Evolutionary conservation across 2,888 invertebrate species (phyloP).

Genomic region (Philaethria dido): DNA sequence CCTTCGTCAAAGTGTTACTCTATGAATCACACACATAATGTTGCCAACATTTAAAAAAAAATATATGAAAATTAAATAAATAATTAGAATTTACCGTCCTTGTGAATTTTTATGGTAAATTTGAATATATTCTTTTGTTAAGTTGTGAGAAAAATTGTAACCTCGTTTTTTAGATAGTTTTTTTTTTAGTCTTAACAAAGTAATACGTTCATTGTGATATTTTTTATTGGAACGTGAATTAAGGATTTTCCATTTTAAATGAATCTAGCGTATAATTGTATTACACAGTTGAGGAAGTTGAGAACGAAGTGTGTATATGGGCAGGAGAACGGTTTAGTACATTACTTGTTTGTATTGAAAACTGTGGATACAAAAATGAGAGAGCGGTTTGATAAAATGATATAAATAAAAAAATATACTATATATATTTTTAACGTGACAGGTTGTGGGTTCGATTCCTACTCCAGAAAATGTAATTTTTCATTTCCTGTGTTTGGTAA

Average conservation of each 20-base stretch:
- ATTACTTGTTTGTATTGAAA: too few species aligned
- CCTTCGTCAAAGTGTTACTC: slow-evolving; percentile 29
- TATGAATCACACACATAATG: neutral
- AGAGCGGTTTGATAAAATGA: too few species aligned
- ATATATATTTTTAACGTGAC: too few species aligned
- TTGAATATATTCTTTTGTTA: slow-evolving; percentile 16
- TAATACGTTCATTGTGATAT: neutral
- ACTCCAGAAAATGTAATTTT: too few species aligned
- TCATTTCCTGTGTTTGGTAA: too few species aligned
- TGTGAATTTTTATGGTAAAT: neutral
- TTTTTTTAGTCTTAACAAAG: neutral
- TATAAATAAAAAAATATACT: too few species aligned
- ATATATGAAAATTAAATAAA: neutral
- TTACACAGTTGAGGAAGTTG: too few species aligned
- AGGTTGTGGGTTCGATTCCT: too few species aligned
- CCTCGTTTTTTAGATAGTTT: neutral
- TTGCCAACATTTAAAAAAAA: slow-evolving; percentile 11
- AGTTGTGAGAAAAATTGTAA: neutral
- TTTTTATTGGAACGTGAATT: slow-evolving; percentile 10
- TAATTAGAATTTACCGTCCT: neutral
- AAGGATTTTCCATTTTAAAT: neutral
- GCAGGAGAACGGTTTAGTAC: too few species aligned
- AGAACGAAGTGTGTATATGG: too few species aligned
- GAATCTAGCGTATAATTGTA: neutral
- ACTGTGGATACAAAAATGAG: too few species aligned